Conservation (phyloP, 1,140 invertebrate genomes). For the Drosophila pseudoananassae region DNA sequence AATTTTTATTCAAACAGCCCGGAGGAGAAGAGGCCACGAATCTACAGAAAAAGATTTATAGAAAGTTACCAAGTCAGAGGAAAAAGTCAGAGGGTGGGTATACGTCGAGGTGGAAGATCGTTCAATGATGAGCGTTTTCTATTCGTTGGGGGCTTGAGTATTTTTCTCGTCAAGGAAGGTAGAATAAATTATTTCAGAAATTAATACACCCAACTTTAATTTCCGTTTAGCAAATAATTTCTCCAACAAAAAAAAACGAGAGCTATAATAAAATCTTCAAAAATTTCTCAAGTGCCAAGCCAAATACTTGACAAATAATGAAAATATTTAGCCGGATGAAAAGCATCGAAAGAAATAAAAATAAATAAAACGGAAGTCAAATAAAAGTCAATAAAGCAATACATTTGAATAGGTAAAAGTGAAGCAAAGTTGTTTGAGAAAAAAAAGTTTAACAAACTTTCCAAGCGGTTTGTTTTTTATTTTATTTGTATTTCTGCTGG, state of each 20-base stretch:
- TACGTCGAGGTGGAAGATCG: slow-evolving; percentile 15
- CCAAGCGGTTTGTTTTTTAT: slow-evolving; percentile 7
- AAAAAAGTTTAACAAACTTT: slow-evolving; percentile 30
- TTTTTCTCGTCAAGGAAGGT: not conserved
- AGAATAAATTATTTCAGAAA: too few species aligned
- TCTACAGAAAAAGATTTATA: slow-evolving; percentile 19
- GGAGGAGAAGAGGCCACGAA: slow-evolving; percentile 4
- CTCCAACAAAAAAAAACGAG: slow-evolving; percentile 7
- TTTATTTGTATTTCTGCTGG: not conserved
- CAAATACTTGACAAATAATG: slow-evolving; percentile 54
- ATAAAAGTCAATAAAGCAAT: slow-evolving; percentile 31
- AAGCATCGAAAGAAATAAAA: slow-evolving; percentile 25
- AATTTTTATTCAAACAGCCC: slow-evolving; percentile 72
- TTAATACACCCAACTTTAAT: not conserved
- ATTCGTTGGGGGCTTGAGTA: slow-evolving; percentile 2
- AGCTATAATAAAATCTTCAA: slow-evolving; percentile 39
- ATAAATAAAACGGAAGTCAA: slow-evolving; percentile 44
- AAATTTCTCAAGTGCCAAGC: slow-evolving; percentile 46
- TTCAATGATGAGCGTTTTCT: slow-evolving; percentile 31
- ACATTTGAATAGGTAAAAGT: slow-evolving; percentile 36
- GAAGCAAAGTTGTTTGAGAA: slow-evolving; percentile 18
- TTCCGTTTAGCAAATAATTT: not conserved
- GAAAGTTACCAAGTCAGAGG: slow-evolving; percentile 20
- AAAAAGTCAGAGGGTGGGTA: slow-evolving; percentile 2
- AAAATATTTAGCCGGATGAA: slow-evolving; percentile 47